Conservation (phyloP, 2,888 invertebrate genomes). For the Hypomecis punctinalis region DNA sequence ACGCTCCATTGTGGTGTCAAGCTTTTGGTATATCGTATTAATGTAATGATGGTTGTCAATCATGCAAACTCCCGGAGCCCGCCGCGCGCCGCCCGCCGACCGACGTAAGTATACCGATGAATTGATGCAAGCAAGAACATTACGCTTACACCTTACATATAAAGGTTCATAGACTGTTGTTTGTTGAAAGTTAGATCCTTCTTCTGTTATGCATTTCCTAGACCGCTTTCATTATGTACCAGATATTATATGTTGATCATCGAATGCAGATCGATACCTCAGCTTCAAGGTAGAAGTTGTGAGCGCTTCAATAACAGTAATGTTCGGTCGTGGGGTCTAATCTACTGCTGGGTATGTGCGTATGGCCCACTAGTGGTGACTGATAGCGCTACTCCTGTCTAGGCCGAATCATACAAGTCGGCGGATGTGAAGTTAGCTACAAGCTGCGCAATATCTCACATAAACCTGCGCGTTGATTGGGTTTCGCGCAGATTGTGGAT, state of each 20-base stretch:
- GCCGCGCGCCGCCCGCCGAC: slow-evolving; percentile 72
- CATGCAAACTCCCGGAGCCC: slow-evolving; percentile 81
- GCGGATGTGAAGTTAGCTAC: too few relatives aligned
- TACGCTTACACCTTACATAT: slow-evolving; percentile 61
- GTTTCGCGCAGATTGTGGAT: too few relatives aligned
- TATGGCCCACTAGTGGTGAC: slow-evolving; percentile 23
- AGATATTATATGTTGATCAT: slow-evolving; percentile 55
- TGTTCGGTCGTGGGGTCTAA: slow-evolving; percentile 50
- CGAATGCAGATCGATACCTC: slow-evolving; percentile 61
- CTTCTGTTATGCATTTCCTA: slow-evolving; percentile 77
- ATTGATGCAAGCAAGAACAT: slow-evolving; percentile 77
- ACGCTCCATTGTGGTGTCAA: slow-evolving; percentile 64
- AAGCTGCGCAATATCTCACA: too few relatives aligned
- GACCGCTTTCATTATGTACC: slow-evolving; percentile 73
- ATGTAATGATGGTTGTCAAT: slow-evolving; percentile 84
- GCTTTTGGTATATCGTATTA: slow-evolving; percentile 81
- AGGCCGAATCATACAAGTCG: too few relatives aligned
- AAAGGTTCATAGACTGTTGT: slow-evolving; percentile 76
- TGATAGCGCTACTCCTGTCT: slow-evolving; percentile 25
- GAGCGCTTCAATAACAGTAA: slow-evolving; percentile 63
- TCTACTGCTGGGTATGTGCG: slow-evolving; percentile 43
- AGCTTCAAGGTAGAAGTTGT: slow-evolving; percentile 61
- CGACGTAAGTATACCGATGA: slow-evolving; percentile 77
- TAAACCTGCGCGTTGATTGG: too few relatives aligned
- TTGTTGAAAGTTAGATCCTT: slow-evolving; percentile 70